phyloP scores from a whole-genome alignment of 2,888 invertebrate genomes.

The Plusia festucae region DNA sequence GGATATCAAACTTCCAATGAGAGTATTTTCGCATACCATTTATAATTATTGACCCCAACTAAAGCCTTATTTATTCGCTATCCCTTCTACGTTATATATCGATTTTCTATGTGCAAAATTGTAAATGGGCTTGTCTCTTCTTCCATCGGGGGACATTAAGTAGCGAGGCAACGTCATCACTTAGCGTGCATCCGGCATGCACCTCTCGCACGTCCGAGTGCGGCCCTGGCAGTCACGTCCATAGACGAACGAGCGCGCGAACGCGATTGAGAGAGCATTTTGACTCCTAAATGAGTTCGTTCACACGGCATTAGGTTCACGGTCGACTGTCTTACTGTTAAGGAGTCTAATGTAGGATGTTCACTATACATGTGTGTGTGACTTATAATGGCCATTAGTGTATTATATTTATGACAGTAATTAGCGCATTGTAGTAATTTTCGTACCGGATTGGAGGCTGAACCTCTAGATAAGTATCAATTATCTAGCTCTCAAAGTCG shows the following conservation, averaged over 20 bases:
- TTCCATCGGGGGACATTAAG: conserved; percentile 44
- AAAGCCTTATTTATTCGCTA: conserved; percentile 11
- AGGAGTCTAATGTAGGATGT: conserved; percentile 54
- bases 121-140: conserved; percentile 45
- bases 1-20: neutral
- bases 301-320: conserved; percentile 61
- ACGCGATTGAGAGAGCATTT: conserved; percentile 76
- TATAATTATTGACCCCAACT: neutral
- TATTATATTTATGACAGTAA: conserved; percentile 42
- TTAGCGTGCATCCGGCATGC: conserved; percentile 55
- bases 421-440: conserved; percentile 39
- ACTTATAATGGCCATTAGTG: conserved; percentile 45
- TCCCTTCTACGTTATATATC: conserved; percentile 18
- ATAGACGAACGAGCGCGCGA: conserved; percentile 68
- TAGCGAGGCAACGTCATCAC: conserved; percentile 47
- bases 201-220: conserved; percentile 45
- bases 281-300: conserved; percentile 86
- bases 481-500: neutral
- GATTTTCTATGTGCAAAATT: conserved; percentile 37
- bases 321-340: conserved; percentile 50
- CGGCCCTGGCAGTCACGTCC: conserved; percentile 75
- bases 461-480: neutral
- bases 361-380: conserved; percentile 32
- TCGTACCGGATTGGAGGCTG: neutral
- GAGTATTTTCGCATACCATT: neutral